A percentile compares a stretch with the other conserved stretches of the same genome.
phyloP scores from a whole-genome alignment of 2,888 invertebrate species.

The Elegia similella region DNA sequence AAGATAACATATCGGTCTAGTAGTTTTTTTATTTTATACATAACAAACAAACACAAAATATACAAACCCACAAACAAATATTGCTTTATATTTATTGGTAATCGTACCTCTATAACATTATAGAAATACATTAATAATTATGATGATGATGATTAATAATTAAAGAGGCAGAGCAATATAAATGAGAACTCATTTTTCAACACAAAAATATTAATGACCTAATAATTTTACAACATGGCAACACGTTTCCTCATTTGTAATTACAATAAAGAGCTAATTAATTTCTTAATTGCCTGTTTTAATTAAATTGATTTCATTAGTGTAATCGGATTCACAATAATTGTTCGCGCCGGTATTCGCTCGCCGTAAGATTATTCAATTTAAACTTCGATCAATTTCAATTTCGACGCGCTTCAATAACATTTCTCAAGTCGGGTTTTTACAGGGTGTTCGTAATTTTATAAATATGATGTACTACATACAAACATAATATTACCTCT shows the following conservation, averaged over 20 bases:
- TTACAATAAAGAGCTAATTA: constrained; percentile 1
- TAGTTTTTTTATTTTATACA: too few relatives aligned
- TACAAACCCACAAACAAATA: too few relatives aligned
- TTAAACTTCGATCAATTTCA: constrained; percentile 26
- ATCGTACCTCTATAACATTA: too few relatives aligned
- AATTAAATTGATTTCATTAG: constrained; percentile 16
- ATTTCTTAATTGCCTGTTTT: constrained; percentile 9
- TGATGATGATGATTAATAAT: too few relatives aligned
- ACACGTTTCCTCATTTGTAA: background rate
- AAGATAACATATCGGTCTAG: too few relatives aligned
- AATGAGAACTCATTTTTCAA: too few relatives aligned
- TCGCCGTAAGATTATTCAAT: constrained; percentile 30
- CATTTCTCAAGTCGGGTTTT: constrained; percentile 17
- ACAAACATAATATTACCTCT: too few relatives aligned
- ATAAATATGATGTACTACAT: background rate
- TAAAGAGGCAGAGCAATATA: too few relatives aligned
- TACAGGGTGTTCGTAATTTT: constrained; percentile 20
- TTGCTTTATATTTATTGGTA: too few relatives aligned
- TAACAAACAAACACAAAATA: too few relatives aligned
- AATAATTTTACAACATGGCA: background rate
- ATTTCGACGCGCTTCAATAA: constrained; percentile 18
- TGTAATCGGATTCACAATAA: constrained; percentile 26
- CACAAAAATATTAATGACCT: too few relatives aligned
- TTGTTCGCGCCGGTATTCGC: constrained; percentile 30
- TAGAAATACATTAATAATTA: too few relatives aligned